Evolutionary conservation across 2,888 invertebrate genomes (phyloP).

Genomic region (Lycocerus yunnanus): DNA sequence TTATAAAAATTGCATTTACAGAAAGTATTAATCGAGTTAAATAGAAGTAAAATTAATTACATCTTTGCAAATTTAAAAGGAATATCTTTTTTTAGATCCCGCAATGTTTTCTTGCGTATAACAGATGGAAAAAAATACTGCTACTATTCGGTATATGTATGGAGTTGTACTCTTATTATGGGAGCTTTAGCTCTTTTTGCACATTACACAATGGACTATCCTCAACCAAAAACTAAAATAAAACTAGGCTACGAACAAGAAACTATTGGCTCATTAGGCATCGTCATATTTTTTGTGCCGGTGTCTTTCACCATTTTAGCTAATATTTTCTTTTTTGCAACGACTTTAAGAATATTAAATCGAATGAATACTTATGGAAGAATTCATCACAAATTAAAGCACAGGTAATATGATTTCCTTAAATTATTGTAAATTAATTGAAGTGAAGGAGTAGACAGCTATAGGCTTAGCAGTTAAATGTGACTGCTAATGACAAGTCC

Average conservation of each 20-base stretch:
- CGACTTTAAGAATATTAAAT: conserved; percentile 78
- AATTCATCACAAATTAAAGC: conserved; percentile 84
- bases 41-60: background rate
- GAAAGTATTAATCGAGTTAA: background rate
- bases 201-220: conserved; percentile 77
- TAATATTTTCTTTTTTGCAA: conserved; percentile 79
- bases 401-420: conserved; percentile 62
- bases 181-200: conserved; percentile 78
- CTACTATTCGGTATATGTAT: conserved; percentile 82
- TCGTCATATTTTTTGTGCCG: conserved; percentile 82
- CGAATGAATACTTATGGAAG: conserved; percentile 82
- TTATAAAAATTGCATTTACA: conserved; percentile 1
- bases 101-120: conserved; percentile 82
- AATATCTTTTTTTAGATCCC: conserved; percentile 61
- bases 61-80: background rate
- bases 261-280: conserved; percentile 80
- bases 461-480: too few species aligned
- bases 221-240: conserved; percentile 59
- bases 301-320: conserved; percentile 79
- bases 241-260: conserved; percentile 67
- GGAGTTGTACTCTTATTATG: conserved; percentile 74
- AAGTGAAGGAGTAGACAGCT: background rate
- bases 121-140: conserved; percentile 87
- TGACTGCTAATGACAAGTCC: too few species aligned
- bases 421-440: background rate